These are phyloP conservation scores for Charanyca ferruginea DNA, from an alignment of 2,888 invertebrate species.

Conservation along the genomic window DNA sequence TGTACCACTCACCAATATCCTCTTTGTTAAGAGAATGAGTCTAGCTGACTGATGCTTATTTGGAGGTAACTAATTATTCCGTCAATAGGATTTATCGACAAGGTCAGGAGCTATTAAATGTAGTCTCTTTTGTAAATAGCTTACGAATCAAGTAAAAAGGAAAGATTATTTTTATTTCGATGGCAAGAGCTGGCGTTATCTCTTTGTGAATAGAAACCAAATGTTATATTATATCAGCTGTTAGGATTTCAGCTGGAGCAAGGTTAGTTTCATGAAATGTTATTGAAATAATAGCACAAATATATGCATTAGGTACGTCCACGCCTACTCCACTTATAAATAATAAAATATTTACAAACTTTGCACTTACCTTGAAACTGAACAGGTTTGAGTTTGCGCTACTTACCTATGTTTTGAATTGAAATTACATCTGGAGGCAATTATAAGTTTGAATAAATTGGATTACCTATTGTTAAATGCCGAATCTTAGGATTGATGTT, in stretches of 20 bases:
- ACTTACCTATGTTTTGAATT: conserved; percentile 31
- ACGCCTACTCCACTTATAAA: conserved; percentile 51
- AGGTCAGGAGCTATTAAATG: conserved; percentile 34
- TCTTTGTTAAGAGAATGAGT: conserved; percentile 47
- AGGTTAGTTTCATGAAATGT: conserved; percentile 44
- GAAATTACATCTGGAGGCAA: conserved; percentile 43
- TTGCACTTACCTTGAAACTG: conserved; percentile 42
- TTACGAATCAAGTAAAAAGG: conserved; percentile 31
- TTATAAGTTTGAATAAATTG: conserved; percentile 47
- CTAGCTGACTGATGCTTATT: conserved; percentile 49
- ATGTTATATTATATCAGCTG: conserved; percentile 25
- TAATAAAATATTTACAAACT: conserved; percentile 59
- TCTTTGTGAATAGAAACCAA: conserved; percentile 2
- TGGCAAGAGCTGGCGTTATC: conserved; percentile 12
- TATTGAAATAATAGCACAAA: conserved; percentile 58
- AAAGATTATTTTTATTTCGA: conserved; percentile 26
- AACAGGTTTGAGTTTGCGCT: conserved; percentile 26
- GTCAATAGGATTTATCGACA: conserved; percentile 55
- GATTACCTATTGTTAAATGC: conserved; percentile 22
- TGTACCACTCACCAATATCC: conserved; percentile 40
- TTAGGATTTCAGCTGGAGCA: conserved; percentile 9
- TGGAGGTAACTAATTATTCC: conserved; percentile 58
- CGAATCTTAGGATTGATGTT: conserved; percentile 24
- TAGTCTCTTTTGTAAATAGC: conserved; percentile 41
- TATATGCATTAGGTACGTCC: conserved; percentile 45